These are phyloP conservation scores for Calephelis nemesis DNA, from an alignment of 1,140 invertebrate genomes.

Conservation along the genomic window DNA sequence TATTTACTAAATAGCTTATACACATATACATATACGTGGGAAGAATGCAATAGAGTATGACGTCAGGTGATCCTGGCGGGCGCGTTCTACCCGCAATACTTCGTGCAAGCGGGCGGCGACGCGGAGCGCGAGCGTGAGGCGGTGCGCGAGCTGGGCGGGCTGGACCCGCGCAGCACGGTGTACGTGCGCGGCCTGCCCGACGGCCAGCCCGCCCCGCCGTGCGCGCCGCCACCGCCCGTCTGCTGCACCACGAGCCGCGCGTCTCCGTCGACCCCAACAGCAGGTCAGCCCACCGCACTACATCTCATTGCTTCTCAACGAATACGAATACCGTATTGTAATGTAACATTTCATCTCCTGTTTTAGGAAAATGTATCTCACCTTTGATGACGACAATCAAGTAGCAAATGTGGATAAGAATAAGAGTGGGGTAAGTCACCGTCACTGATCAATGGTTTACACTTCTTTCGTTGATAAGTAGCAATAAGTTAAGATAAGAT, in stretches of 20 bases:
- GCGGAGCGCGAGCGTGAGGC: slow-evolving; percentile 81
- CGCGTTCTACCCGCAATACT: slow-evolving; percentile 96
- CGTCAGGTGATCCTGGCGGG: slow-evolving; percentile 85
- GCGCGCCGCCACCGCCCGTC: slow-evolving; percentile 76
- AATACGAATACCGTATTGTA: too few species aligned
- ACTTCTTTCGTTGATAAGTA: neutral
- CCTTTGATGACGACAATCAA: slow-evolving; percentile 46
- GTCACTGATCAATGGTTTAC: neutral
- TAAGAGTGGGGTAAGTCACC: slow-evolving; percentile 54
- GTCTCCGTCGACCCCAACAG: slow-evolving; percentile 82
- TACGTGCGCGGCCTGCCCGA: slow-evolving; percentile 83
- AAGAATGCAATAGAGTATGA: too few species aligned
- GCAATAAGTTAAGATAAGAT: too few species aligned
- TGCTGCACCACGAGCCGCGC: slow-evolving; percentile 72
- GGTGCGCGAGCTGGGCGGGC: slow-evolving; percentile 82
- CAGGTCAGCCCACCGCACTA: slow-evolving; percentile 52
- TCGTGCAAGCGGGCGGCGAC: slow-evolving; percentile 80
- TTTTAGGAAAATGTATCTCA: slow-evolving; percentile 68
- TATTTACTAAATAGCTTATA: too few species aligned
- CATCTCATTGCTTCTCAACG: too few species aligned
- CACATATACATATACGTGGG: too few species aligned
- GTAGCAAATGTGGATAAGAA: slow-evolving; percentile 29
- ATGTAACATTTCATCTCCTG: slow-evolving; percentile 29
- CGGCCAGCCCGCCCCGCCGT: slow-evolving; percentile 84
- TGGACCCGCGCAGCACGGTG: slow-evolving; percentile 89